A percentile compares a stretch with the other conserved stretches of the same genome.
Evolutionary conservation across 1,140 invertebrate genomes (phyloP).

Genomic region (Pantala flavescens): DNA sequence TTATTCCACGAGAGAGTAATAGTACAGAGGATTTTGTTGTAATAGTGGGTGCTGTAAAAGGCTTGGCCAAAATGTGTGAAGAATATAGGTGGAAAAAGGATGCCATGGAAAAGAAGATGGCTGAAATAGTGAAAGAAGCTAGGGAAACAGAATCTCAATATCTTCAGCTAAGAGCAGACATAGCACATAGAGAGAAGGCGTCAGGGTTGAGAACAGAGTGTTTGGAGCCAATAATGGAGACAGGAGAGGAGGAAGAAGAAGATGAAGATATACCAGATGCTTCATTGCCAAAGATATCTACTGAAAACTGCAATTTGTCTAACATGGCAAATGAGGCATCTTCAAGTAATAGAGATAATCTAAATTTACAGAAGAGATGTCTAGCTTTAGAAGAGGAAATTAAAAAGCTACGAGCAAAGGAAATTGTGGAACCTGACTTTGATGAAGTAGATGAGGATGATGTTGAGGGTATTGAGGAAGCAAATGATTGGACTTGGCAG

Average conservation of each 20-base stretch:
- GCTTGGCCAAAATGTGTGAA: constrained; percentile 30
- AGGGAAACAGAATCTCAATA: constrained; percentile 31
- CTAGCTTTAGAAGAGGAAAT: neutral
- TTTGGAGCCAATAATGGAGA: constrained; percentile 12
- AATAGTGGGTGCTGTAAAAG: constrained; percentile 30
- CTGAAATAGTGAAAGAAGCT: constrained; percentile 31
- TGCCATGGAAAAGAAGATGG: constrained; percentile 33
- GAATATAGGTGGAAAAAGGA: constrained; percentile 35
- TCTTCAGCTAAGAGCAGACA: constrained; percentile 28
- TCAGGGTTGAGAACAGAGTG: constrained; percentile 21
- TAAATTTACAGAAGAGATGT: neutral
- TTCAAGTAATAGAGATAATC: neutral
- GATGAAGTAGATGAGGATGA: neutral
- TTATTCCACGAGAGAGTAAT: constrained; percentile 24
- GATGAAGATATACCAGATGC: constrained; percentile 23
- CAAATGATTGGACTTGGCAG: neutral
- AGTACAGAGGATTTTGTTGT: constrained; percentile 23
- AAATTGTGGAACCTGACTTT: too few relatives aligned
- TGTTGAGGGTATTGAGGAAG: neutral
- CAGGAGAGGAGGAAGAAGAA: constrained; percentile 23
- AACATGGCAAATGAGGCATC: neutral
- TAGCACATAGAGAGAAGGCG: constrained; percentile 30
- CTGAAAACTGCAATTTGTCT: neutral
- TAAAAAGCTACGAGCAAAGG: neutral
- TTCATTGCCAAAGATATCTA: neutral